phyloP scores from a whole-genome alignment of 1,140 invertebrate genomes.

The Magallana angulata region DNA sequence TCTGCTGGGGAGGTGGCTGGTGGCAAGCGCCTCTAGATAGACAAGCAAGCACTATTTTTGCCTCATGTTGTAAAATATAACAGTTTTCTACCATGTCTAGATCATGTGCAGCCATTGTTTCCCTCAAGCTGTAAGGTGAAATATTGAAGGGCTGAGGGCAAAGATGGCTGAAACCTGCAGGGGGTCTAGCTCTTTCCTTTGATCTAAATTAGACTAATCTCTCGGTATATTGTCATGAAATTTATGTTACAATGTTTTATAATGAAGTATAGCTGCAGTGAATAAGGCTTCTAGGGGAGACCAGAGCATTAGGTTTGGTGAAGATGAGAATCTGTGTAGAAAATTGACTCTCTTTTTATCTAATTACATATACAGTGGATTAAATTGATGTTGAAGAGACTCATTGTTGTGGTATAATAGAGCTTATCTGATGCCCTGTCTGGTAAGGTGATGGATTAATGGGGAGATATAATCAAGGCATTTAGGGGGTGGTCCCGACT shows the following conservation, averaged over 20 bases:
- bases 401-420: not conserved
- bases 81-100: not conserved
- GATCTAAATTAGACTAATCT: not conserved
- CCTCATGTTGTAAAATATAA: not conserved
- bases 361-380: too few relatives aligned
- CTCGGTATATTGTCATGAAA: not conserved
- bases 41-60: not conserved
- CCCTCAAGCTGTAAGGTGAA: not conserved
- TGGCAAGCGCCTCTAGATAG: not conserved
- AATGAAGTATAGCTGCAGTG: too few relatives aligned
- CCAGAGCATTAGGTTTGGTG: too few relatives aligned
- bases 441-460: not conserved
- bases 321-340: too few relatives aligned
- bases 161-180: not conserved
- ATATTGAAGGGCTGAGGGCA: not conserved
- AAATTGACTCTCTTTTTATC: too few relatives aligned
- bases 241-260: too few relatives aligned
- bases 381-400: not conserved
- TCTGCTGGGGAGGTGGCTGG: not conserved
- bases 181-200: not conserved
- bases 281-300: too few relatives aligned
- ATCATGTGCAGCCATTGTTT: not conserved
- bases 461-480: not conserved
- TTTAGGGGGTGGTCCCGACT: not conserved
- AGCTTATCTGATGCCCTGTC: conserved; percentile 21